Evolutionary conservation across 2,797 vertebrate species (phyloP).

Genomic region (Leptatherina wallacei): DNA sequence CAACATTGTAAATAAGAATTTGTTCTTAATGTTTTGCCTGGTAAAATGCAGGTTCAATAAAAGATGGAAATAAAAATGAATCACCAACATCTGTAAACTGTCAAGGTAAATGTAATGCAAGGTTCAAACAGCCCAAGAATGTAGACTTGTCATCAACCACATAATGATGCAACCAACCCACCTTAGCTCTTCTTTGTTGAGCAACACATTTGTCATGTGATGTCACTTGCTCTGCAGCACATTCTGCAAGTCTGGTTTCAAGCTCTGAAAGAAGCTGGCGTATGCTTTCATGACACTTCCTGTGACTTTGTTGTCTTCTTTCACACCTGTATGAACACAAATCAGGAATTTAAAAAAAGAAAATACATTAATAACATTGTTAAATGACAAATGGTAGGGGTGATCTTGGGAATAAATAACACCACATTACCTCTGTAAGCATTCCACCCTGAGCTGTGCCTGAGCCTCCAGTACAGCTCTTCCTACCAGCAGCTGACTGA

Average conservation of each 20-base stretch:
- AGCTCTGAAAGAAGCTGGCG: constrained; percentile 72
- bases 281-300: constrained; percentile 80
- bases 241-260: constrained; percentile 78
- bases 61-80: background rate
- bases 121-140: background rate
- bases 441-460: constrained; percentile 77
- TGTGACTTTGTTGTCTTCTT: constrained; percentile 78
- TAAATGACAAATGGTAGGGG: background rate
- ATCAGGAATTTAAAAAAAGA: background rate
- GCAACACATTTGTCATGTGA: constrained; percentile 86
- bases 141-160: background rate
- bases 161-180: constrained; percentile 42
- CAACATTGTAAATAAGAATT: too few relatives aligned
- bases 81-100: background rate
- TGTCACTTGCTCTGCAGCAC: constrained; percentile 67
- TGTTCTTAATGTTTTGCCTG: too few relatives aligned
- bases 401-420: background rate
- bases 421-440: constrained; percentile 74
- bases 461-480: constrained; percentile 79
- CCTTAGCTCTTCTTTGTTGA: constrained; percentile 84
- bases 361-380: background rate
- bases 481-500: constrained; percentile 81
- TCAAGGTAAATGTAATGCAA: background rate
- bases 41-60: too few relatives aligned
- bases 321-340: constrained; percentile 78